Evolutionary conservation across 2,797 vertebrate genomes (phyloP), one percentile per base, ranked within the genome.

Genomic region (Pitangus sulphuratus): DNA sequence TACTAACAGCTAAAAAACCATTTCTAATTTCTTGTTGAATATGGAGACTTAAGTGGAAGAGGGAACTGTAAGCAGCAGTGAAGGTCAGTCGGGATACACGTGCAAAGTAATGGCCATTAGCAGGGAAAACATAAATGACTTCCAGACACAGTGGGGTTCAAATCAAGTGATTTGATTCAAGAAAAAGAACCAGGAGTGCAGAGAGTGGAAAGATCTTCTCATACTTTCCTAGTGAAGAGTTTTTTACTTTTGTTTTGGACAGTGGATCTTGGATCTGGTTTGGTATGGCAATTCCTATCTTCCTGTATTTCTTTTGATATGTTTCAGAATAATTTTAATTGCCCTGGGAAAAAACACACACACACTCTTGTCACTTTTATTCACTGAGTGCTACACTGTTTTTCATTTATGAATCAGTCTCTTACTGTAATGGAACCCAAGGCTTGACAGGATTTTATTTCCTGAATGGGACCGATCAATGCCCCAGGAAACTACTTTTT

Each of bases 1-100:
- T 91, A 94, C 60, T 91, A 94, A 83, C 78, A 91, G 84, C 68
- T 95, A 66, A 89, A 76, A 94, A 92, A 92, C 56, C 58, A 74
- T 51, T 92, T 65, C 39, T 81, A 50, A 93, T 91, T 80, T 94
- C 78, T 94, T 74, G 45, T 44, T 69, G 68, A 92, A 70, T 90
- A 30, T 12, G 64, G 64, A 89, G 31, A 40, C 31, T 51, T 70
- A 58, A 72, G 39, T 33, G 44, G 33, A 87, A 74, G 9, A 40
- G 33, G 8, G 31, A 31, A 39, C 51, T 51, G 51, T 51, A 82
- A 80, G 19, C 24, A 66, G 44, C 48, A 79, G 22, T 15, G 54
- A 62, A 84, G 47, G 60, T 62, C 84, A 48, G 42, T n/a, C 6
- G 11, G 75, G 60, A 89, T 42, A 57, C 21, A 13, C 0, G 2